These are phyloP conservation scores for Asarcornis scutulata DNA, from an alignment of 2,113 vertebrate genomes.

Conservation along the genomic window DNA sequence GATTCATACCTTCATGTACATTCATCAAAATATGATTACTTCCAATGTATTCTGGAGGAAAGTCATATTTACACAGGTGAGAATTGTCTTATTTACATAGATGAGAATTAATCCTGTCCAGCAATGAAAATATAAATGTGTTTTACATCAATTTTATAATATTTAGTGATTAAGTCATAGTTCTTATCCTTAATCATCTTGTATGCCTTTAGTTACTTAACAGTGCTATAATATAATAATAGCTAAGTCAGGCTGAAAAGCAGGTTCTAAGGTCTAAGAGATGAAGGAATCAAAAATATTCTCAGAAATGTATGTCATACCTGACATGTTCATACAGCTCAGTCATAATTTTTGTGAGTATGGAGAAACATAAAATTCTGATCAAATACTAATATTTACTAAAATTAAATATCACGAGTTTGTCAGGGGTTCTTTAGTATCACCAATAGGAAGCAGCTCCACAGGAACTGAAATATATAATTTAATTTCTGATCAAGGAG, in stretches of 20 bases:
- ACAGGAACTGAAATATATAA: neutral
- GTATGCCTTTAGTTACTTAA: neutral
- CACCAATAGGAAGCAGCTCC: neutral
- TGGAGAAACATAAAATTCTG: neutral
- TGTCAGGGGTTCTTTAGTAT: neutral
- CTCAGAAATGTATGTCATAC: neutral
- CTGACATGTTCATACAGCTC: neutral
- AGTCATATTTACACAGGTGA: neutral
- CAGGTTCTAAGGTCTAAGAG: neutral
- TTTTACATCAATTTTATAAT: neutral
- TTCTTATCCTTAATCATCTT: neutral
- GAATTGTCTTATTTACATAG: fast-evolving
- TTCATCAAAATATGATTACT: neutral
- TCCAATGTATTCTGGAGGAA: neutral
- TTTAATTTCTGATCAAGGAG: neutral
- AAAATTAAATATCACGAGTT: neutral
- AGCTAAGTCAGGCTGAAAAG: neutral
- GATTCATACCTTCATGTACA: neutral
- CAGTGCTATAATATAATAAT: neutral
- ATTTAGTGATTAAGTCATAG: neutral
- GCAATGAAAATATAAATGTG: neutral
- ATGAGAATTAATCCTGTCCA: neutral
- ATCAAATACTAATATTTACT: neutral
- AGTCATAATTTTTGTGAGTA: neutral
- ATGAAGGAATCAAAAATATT: neutral